phyloP scores from a whole-genome alignment of 2,113 vertebrate species.

The Oxyruncus cristatus region DNA sequence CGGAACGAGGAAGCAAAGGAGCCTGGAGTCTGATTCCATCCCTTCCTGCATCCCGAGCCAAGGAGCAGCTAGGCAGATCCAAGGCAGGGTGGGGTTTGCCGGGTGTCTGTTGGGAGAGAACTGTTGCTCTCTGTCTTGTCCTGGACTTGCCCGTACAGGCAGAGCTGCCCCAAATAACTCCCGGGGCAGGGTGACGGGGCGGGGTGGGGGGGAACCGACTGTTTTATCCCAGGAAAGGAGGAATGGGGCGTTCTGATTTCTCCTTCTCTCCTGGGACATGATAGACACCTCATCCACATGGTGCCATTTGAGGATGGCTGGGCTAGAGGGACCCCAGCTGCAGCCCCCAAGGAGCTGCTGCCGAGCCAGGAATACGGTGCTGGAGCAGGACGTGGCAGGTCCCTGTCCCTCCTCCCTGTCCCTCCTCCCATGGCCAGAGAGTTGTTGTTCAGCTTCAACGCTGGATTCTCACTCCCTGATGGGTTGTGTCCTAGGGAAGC shows the following conservation, averaged over 20 bases:
- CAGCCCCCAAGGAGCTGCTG: background rate
- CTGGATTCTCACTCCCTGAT: fast-evolving
- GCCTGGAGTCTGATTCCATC: background rate
- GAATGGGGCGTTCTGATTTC: background rate
- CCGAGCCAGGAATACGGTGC: background rate
- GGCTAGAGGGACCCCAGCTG: background rate
- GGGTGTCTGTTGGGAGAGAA: background rate
- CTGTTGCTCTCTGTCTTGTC: background rate
- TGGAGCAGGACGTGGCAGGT: background rate
- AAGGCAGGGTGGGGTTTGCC: background rate
- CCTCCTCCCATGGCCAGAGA: background rate
- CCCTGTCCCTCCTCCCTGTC: background rate
- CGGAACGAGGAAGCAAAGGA: constrained; percentile 20
- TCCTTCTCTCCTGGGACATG: background rate
- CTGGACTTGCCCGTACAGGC: constrained; percentile 10
- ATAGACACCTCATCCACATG: fast-evolving
- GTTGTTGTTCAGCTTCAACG: background rate
- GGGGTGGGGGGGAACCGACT: fast-evolving
- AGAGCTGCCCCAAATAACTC: background rate
- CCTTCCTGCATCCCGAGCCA: background rate
- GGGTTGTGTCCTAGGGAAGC: background rate
- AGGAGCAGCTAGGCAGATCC: background rate
- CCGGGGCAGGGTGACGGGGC: fast-evolving
- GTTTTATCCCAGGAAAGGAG: background rate
- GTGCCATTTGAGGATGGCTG: background rate